Base-by-base conservation (phyloP, 2,888 invertebrate genomes). In the Lepeophtheirus nordmannii region DNA sequence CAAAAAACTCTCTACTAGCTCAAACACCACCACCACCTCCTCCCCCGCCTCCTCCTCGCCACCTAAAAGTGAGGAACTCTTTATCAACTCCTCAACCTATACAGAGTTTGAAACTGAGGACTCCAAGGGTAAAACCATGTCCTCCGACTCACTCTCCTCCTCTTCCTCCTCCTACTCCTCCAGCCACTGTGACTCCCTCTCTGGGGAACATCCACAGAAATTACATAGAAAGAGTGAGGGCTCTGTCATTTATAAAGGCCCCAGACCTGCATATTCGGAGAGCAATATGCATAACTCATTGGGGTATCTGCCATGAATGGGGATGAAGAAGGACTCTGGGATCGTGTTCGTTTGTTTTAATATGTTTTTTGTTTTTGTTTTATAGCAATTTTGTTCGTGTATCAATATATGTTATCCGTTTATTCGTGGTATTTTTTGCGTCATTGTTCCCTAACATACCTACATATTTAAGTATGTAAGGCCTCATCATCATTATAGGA, bases 231-330 rank as follows among this genome's bases (percentile, higher is more conserved):
- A 30, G 30, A 30, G 30, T 30, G 30, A 30, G 2, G 30, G 30
- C 7, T 30, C 30, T 30, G 30, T 30, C 53, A n/a, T 46, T 17
- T 14, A 53, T 14, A 46, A 38, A 22, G 63, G 66, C 22, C 59
- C 59, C n/a, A 66, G 60, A 66, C 58, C 58, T 12, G 60, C 67
- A 12, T 66, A 58, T 61, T 66, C 66, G 12, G 66, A 80, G 70
- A 78, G 78, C 58, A 82, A 80, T 71, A 76, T 83, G 53, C 83
- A 83, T 73, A 82, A 82, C 71, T 82, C 83, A 7, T 73, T 83
- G 30, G 83, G 83, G 9, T 83, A 83, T 73, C 74, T 83, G 67
- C 83, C 83, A 14, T 83, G 73, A 73, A 23, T 12, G 17, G n/a
- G n/a, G n/a, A n/a, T n/a, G n/a, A n/a, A n/a, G n/a, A n/a, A n/a